Base-by-base conservation (phyloP, 2,888 invertebrate genomes). In the Hipparchia sbordonii region DNA sequence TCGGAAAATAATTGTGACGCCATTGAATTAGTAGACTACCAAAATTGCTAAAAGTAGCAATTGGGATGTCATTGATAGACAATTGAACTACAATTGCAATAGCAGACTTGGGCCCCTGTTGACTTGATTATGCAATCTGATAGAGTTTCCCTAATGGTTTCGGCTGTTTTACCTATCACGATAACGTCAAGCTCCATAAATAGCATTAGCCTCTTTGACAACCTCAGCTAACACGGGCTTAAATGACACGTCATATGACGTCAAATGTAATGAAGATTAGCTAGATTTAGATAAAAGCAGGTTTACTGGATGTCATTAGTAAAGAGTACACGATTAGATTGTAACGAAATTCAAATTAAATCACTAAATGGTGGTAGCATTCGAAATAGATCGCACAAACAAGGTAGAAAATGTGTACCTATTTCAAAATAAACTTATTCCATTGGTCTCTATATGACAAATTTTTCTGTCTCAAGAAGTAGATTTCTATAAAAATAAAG, bases 101-200 rank as follows among this genome's bases (percentile, higher is more conserved):
- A n/a, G n/a, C n/a, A n/a, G n/a, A n/a, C n/a, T n/a, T n/a, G n/a
- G n/a, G n/a, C n/a, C n/a, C n/a, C n/a, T n/a, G 46, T 48, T 7
- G 51, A 9, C 51, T 61, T 52, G 39, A 61, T 61, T 69, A 75
- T 76, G 77, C 62, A 78, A 76, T 68, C 74, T 82, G 80, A 81
- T 79, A 79, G 80, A 62, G 79, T 82, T 84, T 82, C 80, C 84
- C 85, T 93, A 92, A 92, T 90, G 90, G 87, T 86, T 88, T 87
- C 81, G 79, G 85, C 83, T 82, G 84, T 85, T 84, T 82, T 79
- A 79, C 79, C 79, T 83, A 76, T 85, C 86, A 75, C 71, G 93
- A 93, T 93, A 93, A 91, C 87, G 91, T 91, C 90, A 89, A 85
- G 78, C 79, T 77, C 82, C 84, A 84, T 87, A 89, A 90, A 92